Conservation (phyloP, 2,113 vertebrate genomes). For the Plectropomus leopardus region DNA sequence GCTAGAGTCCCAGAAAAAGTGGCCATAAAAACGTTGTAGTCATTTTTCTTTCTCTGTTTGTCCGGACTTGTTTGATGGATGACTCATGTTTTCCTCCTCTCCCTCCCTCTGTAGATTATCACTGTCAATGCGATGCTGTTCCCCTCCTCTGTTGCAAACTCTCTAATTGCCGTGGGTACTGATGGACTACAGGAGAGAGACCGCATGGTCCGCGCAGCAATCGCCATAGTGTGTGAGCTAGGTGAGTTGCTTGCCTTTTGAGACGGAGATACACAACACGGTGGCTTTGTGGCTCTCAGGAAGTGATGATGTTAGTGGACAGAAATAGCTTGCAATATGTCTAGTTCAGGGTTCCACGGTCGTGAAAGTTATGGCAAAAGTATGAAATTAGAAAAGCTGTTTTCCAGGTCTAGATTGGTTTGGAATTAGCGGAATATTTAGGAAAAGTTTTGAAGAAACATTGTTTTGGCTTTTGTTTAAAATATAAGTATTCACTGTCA, state of each 20-base stretch:
- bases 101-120: slow-evolving; percentile 89
- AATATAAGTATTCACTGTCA: no score
- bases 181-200: slow-evolving; percentile 98
- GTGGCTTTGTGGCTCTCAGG: not conserved
- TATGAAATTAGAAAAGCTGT: no score
- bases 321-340: not conserved
- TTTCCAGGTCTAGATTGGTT: no score
- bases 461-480: no score
- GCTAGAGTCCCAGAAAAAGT: not conserved
- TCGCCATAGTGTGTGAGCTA: slow-evolving; percentile 98
- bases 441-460: no score
- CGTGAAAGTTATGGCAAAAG: no score
- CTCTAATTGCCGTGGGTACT: slow-evolving; percentile 96
- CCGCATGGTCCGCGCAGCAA: slow-evolving; percentile 98
- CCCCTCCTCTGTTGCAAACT: slow-evolving; percentile 96
- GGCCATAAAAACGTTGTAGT: not conserved
- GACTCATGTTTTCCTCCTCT: slow-evolving; percentile 24
- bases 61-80: slow-evolving; percentile 27
- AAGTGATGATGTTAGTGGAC: not conserved
- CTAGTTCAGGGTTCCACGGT: no score
- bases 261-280: not conserved
- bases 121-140: slow-evolving; percentile 98
- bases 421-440: no score
- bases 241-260: slow-evolving; percentile 78
- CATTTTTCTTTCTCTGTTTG: slow-evolving; percentile 29